Evolutionary conservation across 2,888 invertebrate species (phyloP).

Genomic region (Liodrosophila aerea): DNA sequence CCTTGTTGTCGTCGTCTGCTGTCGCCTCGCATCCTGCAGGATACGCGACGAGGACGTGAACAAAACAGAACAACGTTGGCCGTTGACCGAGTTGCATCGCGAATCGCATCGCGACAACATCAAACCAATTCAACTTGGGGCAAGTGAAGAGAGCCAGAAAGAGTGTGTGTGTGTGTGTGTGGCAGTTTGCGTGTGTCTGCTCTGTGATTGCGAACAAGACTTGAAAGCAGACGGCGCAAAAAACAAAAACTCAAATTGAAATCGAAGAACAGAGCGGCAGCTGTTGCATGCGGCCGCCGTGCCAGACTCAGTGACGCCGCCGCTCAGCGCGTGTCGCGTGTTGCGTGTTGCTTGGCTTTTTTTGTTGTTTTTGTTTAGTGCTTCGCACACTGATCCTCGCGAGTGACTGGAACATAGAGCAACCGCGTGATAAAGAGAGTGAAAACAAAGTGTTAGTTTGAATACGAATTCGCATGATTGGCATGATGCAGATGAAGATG

Average conservation of each 20-base stretch:
- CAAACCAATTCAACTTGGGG: too few species aligned
- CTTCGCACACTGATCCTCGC: slow-evolving; percentile 51
- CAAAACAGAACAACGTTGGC: slow-evolving; percentile 69
- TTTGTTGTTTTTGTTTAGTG: slow-evolving; percentile 59
- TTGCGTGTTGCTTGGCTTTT: slow-evolving; percentile 30
- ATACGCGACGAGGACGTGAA: slow-evolving; percentile 50
- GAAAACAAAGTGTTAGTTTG: not conserved
- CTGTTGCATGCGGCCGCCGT: slow-evolving; percentile 75
- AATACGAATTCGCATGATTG: not conserved
- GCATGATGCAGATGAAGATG: slow-evolving; percentile 24
- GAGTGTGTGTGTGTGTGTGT: slow-evolving; percentile 8
- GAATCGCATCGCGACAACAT: slow-evolving; percentile 31
- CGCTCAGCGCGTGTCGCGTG: slow-evolving; percentile 46
- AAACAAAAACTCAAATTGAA: slow-evolving; percentile 25
- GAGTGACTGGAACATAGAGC: slow-evolving; percentile 24
- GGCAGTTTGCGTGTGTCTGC: slow-evolving; percentile 26
- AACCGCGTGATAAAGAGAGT: slow-evolving; percentile 1
- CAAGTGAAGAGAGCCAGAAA: slow-evolving; percentile 18
- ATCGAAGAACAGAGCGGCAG: slow-evolving; percentile 59
- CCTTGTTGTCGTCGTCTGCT: slow-evolving; percentile 6
- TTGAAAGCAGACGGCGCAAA: slow-evolving; percentile 12
- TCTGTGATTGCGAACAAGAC: too few species aligned
- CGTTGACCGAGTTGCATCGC: slow-evolving; percentile 75
- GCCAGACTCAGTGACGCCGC: slow-evolving; percentile 62
- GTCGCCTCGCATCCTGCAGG: slow-evolving; percentile 45